Conservation (phyloP, 2,888 invertebrate species). For the Euplexia lucipara region DNA sequence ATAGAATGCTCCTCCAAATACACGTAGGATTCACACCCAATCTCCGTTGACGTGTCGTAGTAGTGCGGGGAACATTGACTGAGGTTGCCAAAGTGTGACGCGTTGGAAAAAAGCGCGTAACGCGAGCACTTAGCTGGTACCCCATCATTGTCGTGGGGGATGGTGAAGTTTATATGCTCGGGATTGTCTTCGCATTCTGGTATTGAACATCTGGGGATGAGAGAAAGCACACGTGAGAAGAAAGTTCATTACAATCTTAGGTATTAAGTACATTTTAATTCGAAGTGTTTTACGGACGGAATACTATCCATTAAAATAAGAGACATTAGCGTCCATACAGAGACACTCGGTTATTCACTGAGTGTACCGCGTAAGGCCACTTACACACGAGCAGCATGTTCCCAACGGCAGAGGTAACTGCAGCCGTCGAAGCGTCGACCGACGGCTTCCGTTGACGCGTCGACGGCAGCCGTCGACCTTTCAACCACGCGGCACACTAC, state of each 20-base stretch:
- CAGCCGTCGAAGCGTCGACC: no score
- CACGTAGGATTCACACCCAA: conserved; percentile 82
- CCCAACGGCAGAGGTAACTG: no score
- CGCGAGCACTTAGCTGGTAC: conserved; percentile 79
- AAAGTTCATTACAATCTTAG: not conserved
- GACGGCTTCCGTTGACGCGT: no score
- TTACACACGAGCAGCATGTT: no score
- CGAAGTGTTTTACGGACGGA: no score
- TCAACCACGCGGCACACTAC: no score
- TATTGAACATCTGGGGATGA: conserved; percentile 80
- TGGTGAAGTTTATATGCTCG: conserved; percentile 78
- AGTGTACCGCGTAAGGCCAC: no score
- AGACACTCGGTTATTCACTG: no score
- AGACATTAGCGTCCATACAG: no score
- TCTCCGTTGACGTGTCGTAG: conserved; percentile 80
- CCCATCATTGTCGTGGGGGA: conserved; percentile 80
- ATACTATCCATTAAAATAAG: no score
- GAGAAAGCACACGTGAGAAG: not conserved
- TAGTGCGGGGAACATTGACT: conserved; percentile 78
- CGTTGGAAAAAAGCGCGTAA: conserved; percentile 79
- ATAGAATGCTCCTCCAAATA: conserved; percentile 87
- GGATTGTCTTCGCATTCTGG: conserved; percentile 83
- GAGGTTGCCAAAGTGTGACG: conserved; percentile 67
- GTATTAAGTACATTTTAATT: not conserved
- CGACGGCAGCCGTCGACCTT: no score